These are phyloP conservation scores for Rhinichthys osculus DNA, from an alignment of 2,797 vertebrate genomes.

Conservation along the genomic window DNA sequence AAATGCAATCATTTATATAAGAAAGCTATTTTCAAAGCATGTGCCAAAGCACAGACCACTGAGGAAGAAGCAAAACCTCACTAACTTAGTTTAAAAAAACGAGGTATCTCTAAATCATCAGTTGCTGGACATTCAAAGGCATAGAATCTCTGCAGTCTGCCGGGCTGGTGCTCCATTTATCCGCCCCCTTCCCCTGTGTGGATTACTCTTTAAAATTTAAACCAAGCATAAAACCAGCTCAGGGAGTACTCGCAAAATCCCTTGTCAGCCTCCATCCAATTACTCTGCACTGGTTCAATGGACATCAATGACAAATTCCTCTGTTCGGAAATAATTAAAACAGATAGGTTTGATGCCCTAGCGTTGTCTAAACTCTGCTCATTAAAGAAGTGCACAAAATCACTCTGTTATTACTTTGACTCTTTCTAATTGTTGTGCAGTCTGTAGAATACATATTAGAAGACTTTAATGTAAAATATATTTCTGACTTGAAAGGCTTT, in stretches of 20 bases:
- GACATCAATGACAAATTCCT: constrained; percentile 58
- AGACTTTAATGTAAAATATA: not conserved
- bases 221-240: constrained; percentile 58
- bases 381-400: constrained; percentile 33
- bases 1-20: not conserved
- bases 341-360: constrained; percentile 42
- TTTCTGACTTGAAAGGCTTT: not conserved
- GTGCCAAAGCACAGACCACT: not conserved
- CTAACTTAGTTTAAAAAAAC: not conserved
- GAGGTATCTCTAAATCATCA: constrained; percentile 13
- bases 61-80: not conserved
- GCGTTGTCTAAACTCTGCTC: constrained; percentile 36
- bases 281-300: constrained; percentile 48
- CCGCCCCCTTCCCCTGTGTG: constrained; percentile 30
- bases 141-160: constrained; percentile 18
- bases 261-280: constrained; percentile 52
- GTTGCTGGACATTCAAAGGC: constrained; percentile 40
- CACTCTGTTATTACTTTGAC: constrained; percentile 18
- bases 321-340: constrained; percentile 53
- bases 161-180: constrained; percentile 39
- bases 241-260: constrained; percentile 52
- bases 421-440: constrained; percentile 21
- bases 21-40: not conserved
- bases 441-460: constrained; percentile 1
- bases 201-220: constrained; percentile 59